Evolutionary conservation across 2,888 invertebrate genomes (phyloP), one percentile per base, ranked within the genome.

Genomic region (Sinohyriopsis cumingii): DNA sequence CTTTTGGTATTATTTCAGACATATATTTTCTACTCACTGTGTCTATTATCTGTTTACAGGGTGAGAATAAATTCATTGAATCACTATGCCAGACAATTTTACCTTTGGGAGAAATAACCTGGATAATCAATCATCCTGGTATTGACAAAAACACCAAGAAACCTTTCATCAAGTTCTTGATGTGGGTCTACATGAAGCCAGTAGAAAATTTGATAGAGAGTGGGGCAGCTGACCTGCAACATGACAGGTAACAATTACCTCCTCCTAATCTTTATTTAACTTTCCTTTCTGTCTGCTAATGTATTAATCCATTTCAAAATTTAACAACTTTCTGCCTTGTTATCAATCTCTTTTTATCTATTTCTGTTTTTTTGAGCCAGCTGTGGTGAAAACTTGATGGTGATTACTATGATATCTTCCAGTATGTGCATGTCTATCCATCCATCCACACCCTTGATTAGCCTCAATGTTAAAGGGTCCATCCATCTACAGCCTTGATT

Each of bases 21-120:
- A 45, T 15, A n/a, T n/a, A 45, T 12, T 45, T 45, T 45, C 45
- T 45, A 45, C 45, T 3, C 45, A 45, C 15, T 45, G 45, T 45
- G 3, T 45, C 45, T 45, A 45, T 3, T 15, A 15, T 45, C 45
- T 45, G 12, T 28, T 61, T 63, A 54, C 77, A 88, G 88, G 89
- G 89, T 12, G 90, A 90, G 70, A 90, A 90, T 79, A 88, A 88
- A 69, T 89, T 89, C 72, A 89, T 90, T 45, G 89, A 90, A 78
- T 89, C 89, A 3, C 82, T 90, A 63, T 89, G 89, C 69, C 89
- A 89, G 73, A 89, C 89, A 7, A 88, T 89, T 69, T 70, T 90
- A 28, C 86, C 88, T 0, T 81, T 87, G 57, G 89, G 89, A 54
- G 90, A 90, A 68, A 79, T 89, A n/a, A 72, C 89, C 33, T 86